Evolutionary conservation across 2,888 invertebrate species (phyloP), one percentile per base, ranked within the genome.

Genomic region (Callyntrura sp.): DNA sequence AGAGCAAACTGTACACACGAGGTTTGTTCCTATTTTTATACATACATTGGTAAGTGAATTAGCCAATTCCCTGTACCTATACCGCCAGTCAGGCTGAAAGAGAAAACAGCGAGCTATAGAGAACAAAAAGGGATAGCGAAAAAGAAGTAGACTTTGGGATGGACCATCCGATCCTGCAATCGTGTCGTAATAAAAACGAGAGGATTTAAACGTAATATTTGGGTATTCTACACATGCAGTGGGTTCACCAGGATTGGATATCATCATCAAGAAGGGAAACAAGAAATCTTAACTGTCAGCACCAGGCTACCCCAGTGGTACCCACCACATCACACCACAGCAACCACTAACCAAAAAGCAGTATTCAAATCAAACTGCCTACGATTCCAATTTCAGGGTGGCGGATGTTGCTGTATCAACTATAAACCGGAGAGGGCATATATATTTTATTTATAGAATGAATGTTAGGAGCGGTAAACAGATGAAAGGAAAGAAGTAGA

Each of bases 281-380:
- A 17, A 6, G 12, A 70, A 70, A 20, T 70, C 70, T 70, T 70
- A 70, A 45, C 70, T 70, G 70, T 70, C 70, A 70, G 70, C 70
- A 45, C 45, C 70, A 70, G 45, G 20, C 45, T 45, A 35, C 3
- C 3, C 3, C 65, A 12, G 28, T 25, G 11, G 14, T 25, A 65
- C 0, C 0, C 65, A 65, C 25, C 20, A 14, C 70, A n/a, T n/a
- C 45, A 45, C 70, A 17, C 20, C 43, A 70, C 43, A 70, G 20
- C 17, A 70, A 20, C 70, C 70, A 45, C 70, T 17, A 45, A 70
- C 45, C 20, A 43, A 45, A n/a, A n/a, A 43, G n/a, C 6, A 23
- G 17, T 20, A 70, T 70, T 45, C 17, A 70, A 70, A 70, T 70
- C 70, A 70, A 70, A 70, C 43, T 45, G n/a, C n/a, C n/a, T n/a